Conservation (phyloP, 2,888 invertebrate species). For the Drosophila mulleri region DNA sequence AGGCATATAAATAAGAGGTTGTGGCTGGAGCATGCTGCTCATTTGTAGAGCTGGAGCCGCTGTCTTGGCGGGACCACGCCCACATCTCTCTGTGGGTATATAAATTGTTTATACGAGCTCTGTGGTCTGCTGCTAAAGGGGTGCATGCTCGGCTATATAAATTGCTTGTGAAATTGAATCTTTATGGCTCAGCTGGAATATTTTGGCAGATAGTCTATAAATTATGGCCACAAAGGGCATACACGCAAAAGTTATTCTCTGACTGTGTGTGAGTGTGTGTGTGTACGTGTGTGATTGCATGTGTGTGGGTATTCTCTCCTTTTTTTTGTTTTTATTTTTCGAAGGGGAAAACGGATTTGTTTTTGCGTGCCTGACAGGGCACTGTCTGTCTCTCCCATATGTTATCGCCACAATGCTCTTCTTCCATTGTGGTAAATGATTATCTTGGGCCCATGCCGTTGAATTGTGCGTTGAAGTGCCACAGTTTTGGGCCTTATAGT, state of each 20-base stretch:
- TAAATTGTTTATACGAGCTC: slow-evolving; percentile 58
- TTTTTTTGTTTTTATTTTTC: slow-evolving; percentile 32
- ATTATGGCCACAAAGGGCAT: slow-evolving; percentile 82
- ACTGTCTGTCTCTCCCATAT: slow-evolving; percentile 37
- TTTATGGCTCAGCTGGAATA: slow-evolving; percentile 81
- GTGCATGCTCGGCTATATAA: slow-evolving; percentile 67
- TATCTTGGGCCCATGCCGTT: slow-evolving; percentile 56
- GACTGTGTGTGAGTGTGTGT: background rate
- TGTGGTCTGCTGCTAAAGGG: slow-evolving; percentile 57
- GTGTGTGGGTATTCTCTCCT: background rate
- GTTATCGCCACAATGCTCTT: slow-evolving; percentile 29
- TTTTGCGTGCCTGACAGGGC: slow-evolving; percentile 25
- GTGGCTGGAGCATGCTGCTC: slow-evolving; percentile 66
- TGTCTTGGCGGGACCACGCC: slow-evolving; percentile 10
- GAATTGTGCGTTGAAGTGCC: slow-evolving; percentile 62
- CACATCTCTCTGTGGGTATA: slow-evolving; percentile 49
- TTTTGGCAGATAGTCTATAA: slow-evolving; percentile 81
- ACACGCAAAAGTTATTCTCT: slow-evolving; percentile 68
- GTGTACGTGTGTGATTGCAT: too few relatives aligned
- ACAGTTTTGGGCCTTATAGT: slow-evolving; percentile 44
- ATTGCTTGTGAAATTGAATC: slow-evolving; percentile 81
- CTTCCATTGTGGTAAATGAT: slow-evolving; percentile 65
- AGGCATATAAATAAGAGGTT: slow-evolving; percentile 71
- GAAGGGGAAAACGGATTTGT: slow-evolving; percentile 6
- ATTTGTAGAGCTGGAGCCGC: slow-evolving; percentile 52